Evolutionary conservation across 2,113 vertebrate species (phyloP).

Genomic region (Gallinago media): DNA sequence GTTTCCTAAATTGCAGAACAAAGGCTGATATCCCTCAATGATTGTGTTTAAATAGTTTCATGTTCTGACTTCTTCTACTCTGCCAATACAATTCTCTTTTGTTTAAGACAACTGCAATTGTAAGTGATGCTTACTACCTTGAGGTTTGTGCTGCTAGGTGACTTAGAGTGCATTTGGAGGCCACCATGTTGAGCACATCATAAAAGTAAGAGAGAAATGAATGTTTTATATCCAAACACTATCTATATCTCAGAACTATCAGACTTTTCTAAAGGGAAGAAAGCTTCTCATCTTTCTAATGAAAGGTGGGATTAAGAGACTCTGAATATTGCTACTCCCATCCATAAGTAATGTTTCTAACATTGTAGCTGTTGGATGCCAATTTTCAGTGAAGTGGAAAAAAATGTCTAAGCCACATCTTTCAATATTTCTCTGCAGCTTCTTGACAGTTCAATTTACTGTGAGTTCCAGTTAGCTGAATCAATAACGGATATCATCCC

Average conservation of each 20-base stretch:
- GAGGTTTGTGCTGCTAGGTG: not conserved
- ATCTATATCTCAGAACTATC: not conserved
- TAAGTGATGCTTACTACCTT: not conserved
- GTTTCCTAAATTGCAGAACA: not conserved
- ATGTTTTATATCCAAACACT: not conserved
- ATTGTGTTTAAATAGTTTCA: not conserved
- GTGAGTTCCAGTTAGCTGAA: not conserved
- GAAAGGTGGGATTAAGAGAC: not conserved
- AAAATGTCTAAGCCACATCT: not conserved
- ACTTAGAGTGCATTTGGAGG: not conserved
- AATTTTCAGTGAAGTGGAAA: not conserved
- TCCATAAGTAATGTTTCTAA: not conserved
- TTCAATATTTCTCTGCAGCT: not conserved
- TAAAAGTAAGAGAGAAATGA: not conserved
- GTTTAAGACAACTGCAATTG: not conserved
- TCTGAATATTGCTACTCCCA: not conserved
- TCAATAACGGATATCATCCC: not conserved
- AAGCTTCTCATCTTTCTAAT: not conserved
- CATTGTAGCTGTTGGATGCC: not conserved
- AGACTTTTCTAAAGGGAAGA: not conserved
- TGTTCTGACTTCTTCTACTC: not conserved
- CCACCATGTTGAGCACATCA: not conserved
- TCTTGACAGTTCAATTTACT: not conserved
- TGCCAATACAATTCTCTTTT: conserved; percentile 25
- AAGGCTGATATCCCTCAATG: not conserved